Base-by-base conservation (phyloP, 2,113 vertebrate species). In the Hyaena hyaena region DNA sequence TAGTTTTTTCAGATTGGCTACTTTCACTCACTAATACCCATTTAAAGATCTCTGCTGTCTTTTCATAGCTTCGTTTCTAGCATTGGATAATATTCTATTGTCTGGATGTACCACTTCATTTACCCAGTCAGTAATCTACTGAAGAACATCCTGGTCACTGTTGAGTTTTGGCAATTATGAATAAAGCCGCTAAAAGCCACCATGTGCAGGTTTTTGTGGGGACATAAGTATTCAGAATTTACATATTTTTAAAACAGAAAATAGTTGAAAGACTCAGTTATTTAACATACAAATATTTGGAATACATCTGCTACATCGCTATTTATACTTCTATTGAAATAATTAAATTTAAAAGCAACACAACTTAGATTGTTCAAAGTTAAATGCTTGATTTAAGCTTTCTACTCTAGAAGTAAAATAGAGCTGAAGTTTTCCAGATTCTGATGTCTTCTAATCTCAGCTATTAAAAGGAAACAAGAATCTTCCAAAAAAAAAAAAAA, bases 301-400 rank as follows among this genome's bases (percentile, higher is more conserved):
- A 94, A 83, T 74, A 86, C 1, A n/a, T 50, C 31, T 66, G 16
- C 9, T 93, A 68, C 14, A 66, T 91, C 61, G 5, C 9, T 86
- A 24, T 58, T 65, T 35, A 35, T 66, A 69, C 4, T 58, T 79
- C 53, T 74, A n/a, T 10, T 61, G 31, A 89, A 89, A 92, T 74
- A 90, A 92, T 81, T 95, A 77, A 93, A 55, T 85, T 95, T 92
- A 87, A 93, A 35, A 65, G 14, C 88, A 81, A 61, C 2, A 81
- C 35, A 87, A 66, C 45, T 85, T 90, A 94, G 5, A 76, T 2
- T 23, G 23, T 86, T 83, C 50, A 89, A 77, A 50, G 19, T 90
- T 92, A 86, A 86, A 92, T 74, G 63, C 6, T 28, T 69, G 19
- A 96, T 86, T 73, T 88, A 71, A 93, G 1, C 4, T 39, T 96